These are phyloP conservation scores for Drosophila pandora DNA, from an alignment of 1,140 invertebrate genomes.

Conservation along the genomic window DNA sequence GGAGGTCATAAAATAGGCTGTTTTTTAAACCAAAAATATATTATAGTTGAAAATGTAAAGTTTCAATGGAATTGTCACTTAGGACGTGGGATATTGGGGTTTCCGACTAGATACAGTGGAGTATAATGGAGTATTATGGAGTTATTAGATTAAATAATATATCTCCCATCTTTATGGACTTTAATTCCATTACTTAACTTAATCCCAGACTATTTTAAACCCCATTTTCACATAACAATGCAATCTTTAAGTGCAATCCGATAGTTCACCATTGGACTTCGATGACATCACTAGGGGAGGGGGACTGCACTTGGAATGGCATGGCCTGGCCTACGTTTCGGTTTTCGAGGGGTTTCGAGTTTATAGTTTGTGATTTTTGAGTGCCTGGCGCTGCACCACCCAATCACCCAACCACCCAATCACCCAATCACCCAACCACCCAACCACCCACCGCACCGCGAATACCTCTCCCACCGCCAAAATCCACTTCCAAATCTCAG, in stretches of 20 bases:
- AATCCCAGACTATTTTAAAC: not conserved
- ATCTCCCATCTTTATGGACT: too few relatives aligned
- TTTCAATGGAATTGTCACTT: too few relatives aligned
- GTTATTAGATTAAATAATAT: too few relatives aligned
- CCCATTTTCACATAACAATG: not conserved
- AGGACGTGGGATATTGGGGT: too few relatives aligned
- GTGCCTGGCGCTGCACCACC: constrained; percentile 17
- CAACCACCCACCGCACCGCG: too few relatives aligned
- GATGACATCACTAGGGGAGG: constrained; percentile 37
- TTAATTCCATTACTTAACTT: too few relatives aligned
- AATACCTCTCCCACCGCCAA: constrained; percentile 5
- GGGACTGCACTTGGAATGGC: constrained; percentile 32
- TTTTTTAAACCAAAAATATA: too few relatives aligned
- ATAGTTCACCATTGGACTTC: constrained; percentile 27
- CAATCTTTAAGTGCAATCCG: constrained; percentile 31
- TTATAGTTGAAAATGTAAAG: too few relatives aligned
- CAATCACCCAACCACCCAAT: not conserved
- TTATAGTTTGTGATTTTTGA: constrained; percentile 25
- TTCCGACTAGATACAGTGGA: too few relatives aligned
- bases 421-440: too few relatives aligned
- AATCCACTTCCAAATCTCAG: constrained; percentile 38
- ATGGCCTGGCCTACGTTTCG: constrained; percentile 37
- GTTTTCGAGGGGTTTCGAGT: constrained; percentile 27
- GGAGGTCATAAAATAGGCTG: constrained; percentile 45
- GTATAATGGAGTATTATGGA: too few relatives aligned